These are phyloP conservation scores for Sesamia nonagrioides DNA, from an alignment of 1,140 invertebrate species.

Conservation along the genomic window DNA sequence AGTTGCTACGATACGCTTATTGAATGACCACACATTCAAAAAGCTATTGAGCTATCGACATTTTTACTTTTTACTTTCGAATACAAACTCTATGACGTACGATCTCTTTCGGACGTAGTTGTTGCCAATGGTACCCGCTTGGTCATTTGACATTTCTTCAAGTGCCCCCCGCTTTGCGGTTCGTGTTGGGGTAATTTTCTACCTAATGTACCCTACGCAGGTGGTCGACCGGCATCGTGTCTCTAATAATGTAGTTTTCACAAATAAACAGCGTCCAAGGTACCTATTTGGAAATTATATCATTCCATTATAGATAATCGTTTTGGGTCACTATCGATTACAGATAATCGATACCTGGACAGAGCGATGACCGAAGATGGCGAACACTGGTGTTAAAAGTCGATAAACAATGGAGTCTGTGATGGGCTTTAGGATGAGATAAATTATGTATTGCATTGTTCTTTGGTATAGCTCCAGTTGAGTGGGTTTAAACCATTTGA, in stretches of 20 bases:
- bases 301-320: conserved; percentile 36
- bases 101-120: neutral
- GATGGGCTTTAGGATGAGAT: conserved; percentile 1
- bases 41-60: conserved; percentile 2
- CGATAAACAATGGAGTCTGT: neutral
- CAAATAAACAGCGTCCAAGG: conserved; percentile 51
- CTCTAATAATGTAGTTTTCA: conserved; percentile 51
- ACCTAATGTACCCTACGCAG: conserved; percentile 51
- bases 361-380: conserved; percentile 36
- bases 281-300: conserved; percentile 42
- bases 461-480: neutral
- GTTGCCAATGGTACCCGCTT: neutral
- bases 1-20: neutral
- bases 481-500: neutral
- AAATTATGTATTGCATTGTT: conserved; percentile 24
- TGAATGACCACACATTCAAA: neutral
- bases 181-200: conserved; percentile 48
- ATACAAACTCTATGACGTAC: neutral
- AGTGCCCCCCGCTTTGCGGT: neutral
- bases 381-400: conserved; percentile 14
- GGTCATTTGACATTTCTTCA: conserved; percentile 46
- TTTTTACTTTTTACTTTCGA: conserved; percentile 1
- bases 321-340: conserved; percentile 45
- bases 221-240: conserved; percentile 45
- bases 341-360: conserved; percentile 6